A percentile compares a stretch with the other conserved stretches of the same genome.
Evolutionary conservation across 1,140 invertebrate genomes (phyloP).

Genomic region (Ips typographus): DNA sequence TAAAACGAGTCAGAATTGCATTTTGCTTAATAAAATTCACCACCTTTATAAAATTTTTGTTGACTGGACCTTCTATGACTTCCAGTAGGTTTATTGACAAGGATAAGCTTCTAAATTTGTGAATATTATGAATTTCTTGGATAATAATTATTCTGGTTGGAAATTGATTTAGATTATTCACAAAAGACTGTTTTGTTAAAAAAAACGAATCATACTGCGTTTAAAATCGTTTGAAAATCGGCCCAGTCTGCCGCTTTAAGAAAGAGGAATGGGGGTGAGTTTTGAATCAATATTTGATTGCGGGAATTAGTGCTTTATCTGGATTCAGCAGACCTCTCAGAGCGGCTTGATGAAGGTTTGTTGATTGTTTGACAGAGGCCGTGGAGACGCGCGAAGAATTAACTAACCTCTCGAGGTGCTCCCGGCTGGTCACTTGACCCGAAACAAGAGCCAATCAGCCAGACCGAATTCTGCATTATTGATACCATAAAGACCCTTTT

Average conservation of each 20-base stretch:
- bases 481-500: conserved; percentile 19
- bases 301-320: conserved; percentile 55
- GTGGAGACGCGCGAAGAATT: conserved; percentile 53
- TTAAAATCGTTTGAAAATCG: conserved; percentile 20
- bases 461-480: conserved; percentile 15
- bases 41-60: too few relatives aligned
- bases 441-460: conserved; percentile 35
- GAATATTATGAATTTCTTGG: too few relatives aligned
- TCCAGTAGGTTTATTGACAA: too few relatives aligned
- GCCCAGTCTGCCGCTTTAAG: conserved; percentile 40
- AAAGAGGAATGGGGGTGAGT: conserved; percentile 49
- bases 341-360: conserved; percentile 51
- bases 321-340: conserved; percentile 52
- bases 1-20: too few relatives aligned
- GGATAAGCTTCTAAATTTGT: too few relatives aligned
- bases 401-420: conserved; percentile 46
- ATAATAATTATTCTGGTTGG: too few relatives aligned
- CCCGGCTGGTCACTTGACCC: conserved; percentile 30
- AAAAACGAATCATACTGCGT: too few relatives aligned
- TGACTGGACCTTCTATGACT: too few relatives aligned
- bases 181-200: too few relatives aligned
- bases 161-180: too few relatives aligned
- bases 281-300: conserved; percentile 56
- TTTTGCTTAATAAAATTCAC: too few relatives aligned
- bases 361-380: conserved; percentile 53